Evolutionary conservation across 2,888 invertebrate genomes (phyloP).

Genomic region (Norana najaformis): DNA sequence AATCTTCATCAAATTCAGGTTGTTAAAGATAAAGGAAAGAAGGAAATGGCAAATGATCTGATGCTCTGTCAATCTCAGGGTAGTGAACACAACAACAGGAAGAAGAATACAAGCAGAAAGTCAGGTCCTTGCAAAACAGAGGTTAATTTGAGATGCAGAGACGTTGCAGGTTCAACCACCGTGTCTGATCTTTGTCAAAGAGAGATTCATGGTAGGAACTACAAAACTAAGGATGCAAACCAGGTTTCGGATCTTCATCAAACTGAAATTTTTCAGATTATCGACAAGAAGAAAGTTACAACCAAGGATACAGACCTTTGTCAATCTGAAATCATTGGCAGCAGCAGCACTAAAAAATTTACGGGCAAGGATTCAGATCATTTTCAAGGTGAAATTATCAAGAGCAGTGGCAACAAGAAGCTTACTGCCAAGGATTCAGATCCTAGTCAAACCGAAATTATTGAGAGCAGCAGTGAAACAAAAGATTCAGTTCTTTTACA

Average conservation of each 20-base stretch:
- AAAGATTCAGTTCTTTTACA: neutral
- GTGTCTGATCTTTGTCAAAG: neutral
- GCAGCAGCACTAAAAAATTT: neutral
- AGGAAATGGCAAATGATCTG: neutral
- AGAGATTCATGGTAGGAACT: neutral
- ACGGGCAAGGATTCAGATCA: neutral
- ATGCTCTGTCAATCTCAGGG: neutral
- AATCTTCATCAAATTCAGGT: neutral
- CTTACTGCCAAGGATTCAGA: neutral
- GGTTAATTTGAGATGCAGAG: neutral
- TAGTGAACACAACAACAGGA: neutral
- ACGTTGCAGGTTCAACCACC: neutral
- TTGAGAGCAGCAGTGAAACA: neutral
- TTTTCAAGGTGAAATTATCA: neutral
- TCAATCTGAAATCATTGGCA: neutral
- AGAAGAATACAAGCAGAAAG: neutral
- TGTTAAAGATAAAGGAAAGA: neutral
- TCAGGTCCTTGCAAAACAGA: neutral
- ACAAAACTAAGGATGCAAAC: neutral
- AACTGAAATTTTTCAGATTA: neutral
- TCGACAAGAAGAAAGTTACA: neutral
- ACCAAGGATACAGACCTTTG: neutral
- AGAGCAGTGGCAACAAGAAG: neutral
- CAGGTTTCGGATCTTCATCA: constrained; percentile 5
- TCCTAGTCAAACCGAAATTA: neutral